Conservation (phyloP, 92 coral and sea anemone species). For the Hydrozoanthus gracilis region DNA sequence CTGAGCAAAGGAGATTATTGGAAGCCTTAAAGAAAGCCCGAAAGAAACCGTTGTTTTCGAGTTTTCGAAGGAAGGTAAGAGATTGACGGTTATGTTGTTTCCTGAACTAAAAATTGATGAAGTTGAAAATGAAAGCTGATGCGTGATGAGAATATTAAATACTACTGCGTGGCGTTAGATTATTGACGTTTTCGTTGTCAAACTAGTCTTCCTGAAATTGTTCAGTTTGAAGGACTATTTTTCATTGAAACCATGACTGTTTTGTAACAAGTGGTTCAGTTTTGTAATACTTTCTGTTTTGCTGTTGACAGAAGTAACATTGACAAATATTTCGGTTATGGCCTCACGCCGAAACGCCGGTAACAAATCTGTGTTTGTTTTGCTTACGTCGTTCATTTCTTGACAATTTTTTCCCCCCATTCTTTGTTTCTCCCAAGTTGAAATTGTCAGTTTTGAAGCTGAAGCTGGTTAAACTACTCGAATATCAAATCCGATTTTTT, state of each 20-base stretch:
- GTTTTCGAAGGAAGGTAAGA: constrained; percentile 93
- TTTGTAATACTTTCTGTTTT: neutral
- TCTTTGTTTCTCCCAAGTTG: too few species aligned
- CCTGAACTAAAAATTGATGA: neutral
- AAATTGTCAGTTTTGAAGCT: neutral
- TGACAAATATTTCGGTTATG: neutral
- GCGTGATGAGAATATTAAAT: neutral
- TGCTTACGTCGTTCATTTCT: too few species aligned
- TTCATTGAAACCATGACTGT: neutral
- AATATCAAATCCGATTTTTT: neutral
- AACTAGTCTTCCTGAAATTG: neutral
- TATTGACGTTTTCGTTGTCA: neutral
- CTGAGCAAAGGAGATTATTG: constrained; percentile 89
- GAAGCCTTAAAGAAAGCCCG: constrained; percentile 90
- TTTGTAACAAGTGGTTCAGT: neutral
- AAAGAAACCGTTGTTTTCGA: constrained; percentile 73
- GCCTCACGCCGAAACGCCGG: neutral
- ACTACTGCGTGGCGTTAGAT: neutral
- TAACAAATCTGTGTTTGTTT: neutral
- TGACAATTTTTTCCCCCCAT: too few species aligned
- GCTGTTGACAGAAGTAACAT: too few species aligned
- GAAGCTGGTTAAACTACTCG: neutral
- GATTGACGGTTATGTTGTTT: neutral
- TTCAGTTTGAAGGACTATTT: neutral
- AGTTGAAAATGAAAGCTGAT: neutral